Percentiles rank a stretch among this genome's conserved stretches.
phyloP scores from a whole-genome alignment of 2,888 invertebrate genomes.

The Metalampra italica region DNA sequence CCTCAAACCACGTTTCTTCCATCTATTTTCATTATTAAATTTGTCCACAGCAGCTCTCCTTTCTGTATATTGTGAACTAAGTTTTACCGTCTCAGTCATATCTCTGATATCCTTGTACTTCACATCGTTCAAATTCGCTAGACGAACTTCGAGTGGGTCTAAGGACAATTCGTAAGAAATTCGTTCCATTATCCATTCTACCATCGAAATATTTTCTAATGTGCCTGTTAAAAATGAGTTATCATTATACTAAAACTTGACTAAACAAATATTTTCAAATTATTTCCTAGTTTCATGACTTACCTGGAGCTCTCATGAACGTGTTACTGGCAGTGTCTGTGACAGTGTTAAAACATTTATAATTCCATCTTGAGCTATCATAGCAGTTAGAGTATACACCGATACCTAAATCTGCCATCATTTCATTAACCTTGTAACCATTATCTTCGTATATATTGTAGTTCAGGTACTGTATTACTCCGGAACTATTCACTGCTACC shows the following conservation, averaged over 20 bases:
- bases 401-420: constrained; percentile 15
- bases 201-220: constrained; percentile 27
- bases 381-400: constrained; percentile 37
- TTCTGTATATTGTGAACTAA: constrained; percentile 53
- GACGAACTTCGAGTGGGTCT: constrained; percentile 73
- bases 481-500: constrained; percentile 51
- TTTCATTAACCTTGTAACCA: constrained; percentile 53
- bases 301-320: constrained; percentile 49
- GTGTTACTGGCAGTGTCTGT: constrained; percentile 50
- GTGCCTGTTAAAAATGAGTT: constrained; percentile 16
- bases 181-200: constrained; percentile 80
- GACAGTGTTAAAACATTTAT: constrained; percentile 28
- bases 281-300: background rate
- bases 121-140: constrained; percentile 36
- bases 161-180: constrained; percentile 67
- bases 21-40: constrained; percentile 81
- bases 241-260: background rate
- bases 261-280: too few species aligned
- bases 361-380: constrained; percentile 34
- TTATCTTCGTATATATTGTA: constrained; percentile 66
- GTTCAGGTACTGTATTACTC: constrained; percentile 71
- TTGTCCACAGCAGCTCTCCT: constrained; percentile 54
- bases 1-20: constrained; percentile 81
- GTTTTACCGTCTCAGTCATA: constrained; percentile 61
- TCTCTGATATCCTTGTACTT: constrained; percentile 49